phyloP scores from a whole-genome alignment of 2,888 invertebrate genomes.

The Mamestra brassicae region DNA sequence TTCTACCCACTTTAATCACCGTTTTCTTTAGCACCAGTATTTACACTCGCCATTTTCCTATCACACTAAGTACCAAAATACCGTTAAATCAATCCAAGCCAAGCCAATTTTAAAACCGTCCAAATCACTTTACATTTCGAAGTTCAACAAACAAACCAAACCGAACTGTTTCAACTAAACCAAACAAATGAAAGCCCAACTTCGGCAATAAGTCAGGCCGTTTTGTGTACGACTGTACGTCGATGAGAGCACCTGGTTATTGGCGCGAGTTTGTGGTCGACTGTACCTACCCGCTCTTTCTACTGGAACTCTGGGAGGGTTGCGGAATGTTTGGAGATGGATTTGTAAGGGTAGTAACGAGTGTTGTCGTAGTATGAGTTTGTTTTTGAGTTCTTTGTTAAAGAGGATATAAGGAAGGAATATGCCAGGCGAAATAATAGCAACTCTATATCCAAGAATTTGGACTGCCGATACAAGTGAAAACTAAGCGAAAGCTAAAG shows the following conservation, averaged over 20 bases:
- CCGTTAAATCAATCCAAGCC: slow-evolving; percentile 2
- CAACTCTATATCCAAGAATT: too few species aligned
- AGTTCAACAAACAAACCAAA: slow-evolving; percentile 45
- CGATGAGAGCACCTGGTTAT: slow-evolving; percentile 53
- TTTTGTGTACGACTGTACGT: slow-evolving; percentile 51
- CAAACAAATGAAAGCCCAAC: slow-evolving; percentile 54
- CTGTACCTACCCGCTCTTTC: slow-evolving; percentile 16
- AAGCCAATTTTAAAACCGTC: slow-evolving; percentile 40
- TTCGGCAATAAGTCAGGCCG: slow-evolving; percentile 62
- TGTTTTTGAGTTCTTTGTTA: too few species aligned
- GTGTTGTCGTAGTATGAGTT: too few species aligned
- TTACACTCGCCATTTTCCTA: not conserved
- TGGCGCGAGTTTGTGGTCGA: slow-evolving; percentile 35
- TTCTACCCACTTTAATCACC: too few species aligned
- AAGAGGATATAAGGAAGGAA: too few species aligned
- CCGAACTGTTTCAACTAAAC: slow-evolving; percentile 39
- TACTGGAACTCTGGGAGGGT: not conserved
- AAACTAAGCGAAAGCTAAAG: too few species aligned
- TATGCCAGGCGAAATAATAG: too few species aligned
- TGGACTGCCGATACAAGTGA: too few species aligned
- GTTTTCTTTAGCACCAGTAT: not conserved
- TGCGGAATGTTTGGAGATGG: not conserved
- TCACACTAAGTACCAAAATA: slow-evolving; percentile 11
- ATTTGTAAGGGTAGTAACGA: not conserved
- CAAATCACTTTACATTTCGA: slow-evolving; percentile 44